Conservation (phyloP, 2,113 vertebrate genomes). For the Lampris incognitus region DNA sequence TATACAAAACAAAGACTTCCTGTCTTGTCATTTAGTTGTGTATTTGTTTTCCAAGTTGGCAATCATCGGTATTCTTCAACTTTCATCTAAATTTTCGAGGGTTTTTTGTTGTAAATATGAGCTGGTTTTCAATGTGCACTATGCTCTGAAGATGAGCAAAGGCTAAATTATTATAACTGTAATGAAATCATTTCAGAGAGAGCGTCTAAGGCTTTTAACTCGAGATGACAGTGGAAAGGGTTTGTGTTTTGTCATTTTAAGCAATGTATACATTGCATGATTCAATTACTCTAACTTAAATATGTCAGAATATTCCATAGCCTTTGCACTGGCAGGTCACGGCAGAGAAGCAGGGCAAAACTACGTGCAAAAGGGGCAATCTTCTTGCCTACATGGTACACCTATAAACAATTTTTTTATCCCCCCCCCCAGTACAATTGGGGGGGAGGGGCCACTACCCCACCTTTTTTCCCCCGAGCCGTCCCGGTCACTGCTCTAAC, state of each 20-base stretch:
- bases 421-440: too few relatives aligned
- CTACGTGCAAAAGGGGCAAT: not conserved
- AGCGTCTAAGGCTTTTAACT: conserved; percentile 34
- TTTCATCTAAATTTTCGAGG: conserved; percentile 55
- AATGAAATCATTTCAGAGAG: conserved; percentile 35
- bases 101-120: conserved; percentile 27
- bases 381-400: not conserved
- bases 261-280: conserved; percentile 28
- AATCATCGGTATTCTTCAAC: conserved; percentile 44
- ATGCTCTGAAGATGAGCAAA: conserved; percentile 28
- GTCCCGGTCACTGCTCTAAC: too few relatives aligned
- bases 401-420: not conserved
- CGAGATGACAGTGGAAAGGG: conserved; percentile 25
- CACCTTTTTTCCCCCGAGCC: too few relatives aligned
- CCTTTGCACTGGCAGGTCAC: not conserved
- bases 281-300: conserved; percentile 7
- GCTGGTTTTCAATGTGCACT: conserved; percentile 30
- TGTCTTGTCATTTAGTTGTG: conserved; percentile 57
- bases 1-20: conserved; percentile 43
- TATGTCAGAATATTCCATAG: not conserved
- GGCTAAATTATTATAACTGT: conserved; percentile 29
- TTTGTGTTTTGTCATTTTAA: conserved; percentile 14
- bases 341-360: not conserved
- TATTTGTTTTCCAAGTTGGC: conserved; percentile 63
- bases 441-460: too few relatives aligned